Conservation (phyloP, 2,888 invertebrate species). For the Pristionchus japonicus region DNA sequence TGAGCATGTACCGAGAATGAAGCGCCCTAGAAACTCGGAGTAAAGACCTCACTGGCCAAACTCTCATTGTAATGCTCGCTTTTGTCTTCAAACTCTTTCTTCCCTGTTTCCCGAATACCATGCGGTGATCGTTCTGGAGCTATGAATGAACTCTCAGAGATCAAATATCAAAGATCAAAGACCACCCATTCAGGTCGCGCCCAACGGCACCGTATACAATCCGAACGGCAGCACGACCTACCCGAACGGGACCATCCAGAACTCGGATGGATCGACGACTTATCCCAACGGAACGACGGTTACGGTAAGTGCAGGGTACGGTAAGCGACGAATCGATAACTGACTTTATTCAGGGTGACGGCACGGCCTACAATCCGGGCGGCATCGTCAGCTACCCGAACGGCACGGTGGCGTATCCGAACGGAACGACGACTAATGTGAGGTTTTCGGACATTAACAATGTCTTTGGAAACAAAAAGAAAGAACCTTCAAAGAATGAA, state of each 20-base stretch:
- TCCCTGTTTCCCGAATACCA: neutral
- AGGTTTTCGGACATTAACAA: no score
- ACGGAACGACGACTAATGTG: conserved; percentile 34
- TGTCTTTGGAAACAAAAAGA: no score
- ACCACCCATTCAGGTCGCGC: neutral
- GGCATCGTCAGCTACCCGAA: conserved; percentile 24
- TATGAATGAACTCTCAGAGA: neutral
- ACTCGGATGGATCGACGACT: no score
- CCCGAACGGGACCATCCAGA: no score
- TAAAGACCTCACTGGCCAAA: neutral
- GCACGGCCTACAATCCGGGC: conserved; percentile 24
- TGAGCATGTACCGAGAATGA: neutral
- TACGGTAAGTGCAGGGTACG: no score
- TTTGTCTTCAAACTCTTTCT: neutral
- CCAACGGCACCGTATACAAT: conserved; percentile 32
- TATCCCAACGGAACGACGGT: no score
- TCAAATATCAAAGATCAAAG: neutral
- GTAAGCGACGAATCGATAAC: no score
- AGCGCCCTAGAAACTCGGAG: neutral
- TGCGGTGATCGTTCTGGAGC: neutral
- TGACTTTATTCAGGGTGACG: no score
- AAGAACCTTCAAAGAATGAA: no score
- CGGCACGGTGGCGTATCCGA: neutral
- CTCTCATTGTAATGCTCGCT: no score
- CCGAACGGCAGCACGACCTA: no score